Evolutionary conservation across 2,888 invertebrate species (phyloP), one percentile per base, ranked within the genome.

Genomic region (Sinhomidia bicolor): DNA sequence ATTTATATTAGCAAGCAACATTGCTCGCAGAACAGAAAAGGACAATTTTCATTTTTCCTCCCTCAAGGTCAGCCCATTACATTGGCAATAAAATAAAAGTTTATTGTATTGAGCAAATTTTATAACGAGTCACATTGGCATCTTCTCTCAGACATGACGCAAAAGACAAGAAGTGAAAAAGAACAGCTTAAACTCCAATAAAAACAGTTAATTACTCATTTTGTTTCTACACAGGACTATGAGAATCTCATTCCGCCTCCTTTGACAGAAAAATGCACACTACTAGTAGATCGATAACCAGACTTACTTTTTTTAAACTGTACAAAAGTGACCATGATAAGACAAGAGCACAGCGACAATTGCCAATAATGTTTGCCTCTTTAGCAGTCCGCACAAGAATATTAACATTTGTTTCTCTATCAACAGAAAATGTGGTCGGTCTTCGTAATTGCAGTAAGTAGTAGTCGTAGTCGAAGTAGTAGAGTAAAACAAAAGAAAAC

Each of bases 71-170:
- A 32, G 32, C 12, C n/a, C 32, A 32, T 32, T n/a, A 60, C 32
- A 29, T 6, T 65, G 62, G n/a, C 62, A 10, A 32, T 29, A 65
- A 3, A 65, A 65, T 17, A 65, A 32, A 7, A 12, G 17, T 60
- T 60, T 26, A 65, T 65, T 65, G 62, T n/a, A n/a, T n/a, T n/a
- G n/a, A 65, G 62, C 62, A 65, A 65, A 65, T 65, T 32, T 65
- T 32, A 10, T 32, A n/a, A 29, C 12, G 14, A 4, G 6, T 7
- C 47, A 14, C 12, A 47, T 57, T 57, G n/a, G 12, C 57, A 7
- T 57, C 57, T 20, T 57, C 57, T 7, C n/a, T 7, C 7, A 2
- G 17, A 17, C 57, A 17, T 17, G 17, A 20, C 57, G 17, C 17
- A 57, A 57, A 57, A 20, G 17, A 57, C 57, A 17, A 17, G 17